These are phyloP conservation scores for Allacma fusca DNA, from an alignment of 2,888 invertebrate species.

Conservation along the genomic window DNA sequence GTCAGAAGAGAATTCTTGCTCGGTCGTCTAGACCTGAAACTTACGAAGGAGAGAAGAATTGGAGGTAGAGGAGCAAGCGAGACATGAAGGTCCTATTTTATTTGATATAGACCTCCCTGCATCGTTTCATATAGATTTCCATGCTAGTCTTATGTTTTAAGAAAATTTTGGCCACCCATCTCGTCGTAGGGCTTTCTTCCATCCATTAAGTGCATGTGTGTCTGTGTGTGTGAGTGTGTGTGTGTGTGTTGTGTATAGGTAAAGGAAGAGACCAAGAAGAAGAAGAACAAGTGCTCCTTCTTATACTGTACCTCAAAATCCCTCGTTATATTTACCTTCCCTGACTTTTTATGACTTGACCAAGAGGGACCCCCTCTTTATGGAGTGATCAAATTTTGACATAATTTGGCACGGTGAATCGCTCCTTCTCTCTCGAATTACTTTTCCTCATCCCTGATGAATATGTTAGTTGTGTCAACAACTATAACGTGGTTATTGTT, in stretches of 20 bases:
- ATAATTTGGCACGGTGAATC: constrained; percentile 16
- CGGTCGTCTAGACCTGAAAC: neutral
- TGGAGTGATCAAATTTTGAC: constrained; percentile 6
- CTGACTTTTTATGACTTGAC: neutral
- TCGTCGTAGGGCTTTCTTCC: constrained; percentile 28
- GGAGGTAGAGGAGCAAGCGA: constrained; percentile 18
- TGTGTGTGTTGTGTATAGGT: neutral
- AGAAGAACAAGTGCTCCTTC: neutral
- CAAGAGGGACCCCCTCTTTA: constrained; percentile 7
- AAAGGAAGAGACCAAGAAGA: neutral
- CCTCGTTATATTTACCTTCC: neutral
- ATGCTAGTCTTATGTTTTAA: constrained; percentile 33
- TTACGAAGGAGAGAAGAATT: constrained; percentile 1
- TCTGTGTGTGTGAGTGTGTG: neutral
- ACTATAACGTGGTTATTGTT: neutral
- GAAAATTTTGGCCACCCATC: constrained; percentile 40
- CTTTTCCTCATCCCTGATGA: neutral
- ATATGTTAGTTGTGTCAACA: neutral
- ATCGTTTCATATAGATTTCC: constrained; percentile 28
- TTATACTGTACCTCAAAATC: neutral
- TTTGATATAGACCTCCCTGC: constrained; percentile 37
- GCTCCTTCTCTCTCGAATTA: neutral
- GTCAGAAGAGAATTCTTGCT: constrained; percentile 5
- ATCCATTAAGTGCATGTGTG: constrained; percentile 5
- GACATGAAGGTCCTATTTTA: constrained; percentile 16